phyloP scores from a whole-genome alignment of 2,113 vertebrate genomes.

The Xerus inauris region DNA sequence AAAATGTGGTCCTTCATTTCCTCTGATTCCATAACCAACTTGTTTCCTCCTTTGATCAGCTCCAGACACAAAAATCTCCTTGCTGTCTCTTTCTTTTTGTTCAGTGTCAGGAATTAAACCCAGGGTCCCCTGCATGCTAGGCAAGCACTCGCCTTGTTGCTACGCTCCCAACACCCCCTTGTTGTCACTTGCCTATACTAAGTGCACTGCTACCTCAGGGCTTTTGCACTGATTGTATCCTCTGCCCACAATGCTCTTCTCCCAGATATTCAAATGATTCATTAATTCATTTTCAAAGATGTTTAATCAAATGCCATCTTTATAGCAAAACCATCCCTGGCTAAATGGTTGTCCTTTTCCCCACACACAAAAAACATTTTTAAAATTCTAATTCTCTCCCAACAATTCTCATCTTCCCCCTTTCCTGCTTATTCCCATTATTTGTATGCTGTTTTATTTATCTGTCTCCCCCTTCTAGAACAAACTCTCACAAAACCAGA shows the following conservation, averaged over 20 bases:
- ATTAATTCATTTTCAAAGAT: not conserved
- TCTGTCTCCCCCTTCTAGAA: not conserved
- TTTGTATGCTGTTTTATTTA: not conserved
- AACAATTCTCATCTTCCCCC: not conserved
- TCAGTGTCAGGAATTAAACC: not conserved
- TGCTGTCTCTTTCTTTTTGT: not conserved
- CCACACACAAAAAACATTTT: no score
- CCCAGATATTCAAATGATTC: not conserved
- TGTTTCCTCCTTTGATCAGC: not conserved
- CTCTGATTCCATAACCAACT: not conserved
- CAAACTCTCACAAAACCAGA: not conserved
- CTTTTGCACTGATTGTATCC: not conserved
- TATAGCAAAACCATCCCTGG: not conserved
- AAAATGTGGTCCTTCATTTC: no score
- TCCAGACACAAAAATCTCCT: not conserved
- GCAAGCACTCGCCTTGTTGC: no score
- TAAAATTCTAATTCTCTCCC: not conserved
- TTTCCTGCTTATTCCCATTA: not conserved
- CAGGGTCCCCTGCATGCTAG: no score
- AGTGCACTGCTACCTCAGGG: not conserved
- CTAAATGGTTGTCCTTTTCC: no score
- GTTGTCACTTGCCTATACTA: not conserved
- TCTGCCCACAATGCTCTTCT: not conserved
- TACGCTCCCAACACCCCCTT: no score
- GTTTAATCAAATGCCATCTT: conserved; percentile 6